Percentiles rank a stretch among this genome's conserved stretches.
Evolutionary conservation across 2,888 invertebrate species (phyloP).

Genomic region (Achlya flavicornis): DNA sequence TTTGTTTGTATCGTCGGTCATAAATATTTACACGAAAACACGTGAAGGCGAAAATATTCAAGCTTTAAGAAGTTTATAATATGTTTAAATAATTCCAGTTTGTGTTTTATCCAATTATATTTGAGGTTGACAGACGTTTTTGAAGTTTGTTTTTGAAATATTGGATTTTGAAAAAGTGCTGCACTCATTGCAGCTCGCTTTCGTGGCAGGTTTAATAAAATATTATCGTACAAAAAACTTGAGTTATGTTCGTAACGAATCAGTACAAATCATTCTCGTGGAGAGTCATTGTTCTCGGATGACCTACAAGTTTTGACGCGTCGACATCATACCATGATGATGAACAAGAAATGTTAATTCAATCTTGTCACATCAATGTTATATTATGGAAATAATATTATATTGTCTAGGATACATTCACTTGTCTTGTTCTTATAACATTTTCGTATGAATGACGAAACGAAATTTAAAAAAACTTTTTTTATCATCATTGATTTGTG

Average conservation of each 20-base stretch:
- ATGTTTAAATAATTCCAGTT: conserved; percentile 20
- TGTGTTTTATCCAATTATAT: conserved; percentile 12
- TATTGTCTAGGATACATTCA: conserved; percentile 37
- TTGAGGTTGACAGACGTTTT: conserved; percentile 9
- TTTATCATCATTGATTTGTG: background rate
- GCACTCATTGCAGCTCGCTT: conserved; percentile 7
- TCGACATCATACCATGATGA: conserved; percentile 60
- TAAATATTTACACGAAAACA: conserved; percentile 73
- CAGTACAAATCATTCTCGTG: conserved; percentile 56
- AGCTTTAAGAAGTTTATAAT: conserved; percentile 30
- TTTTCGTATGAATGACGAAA: conserved; percentile 6
- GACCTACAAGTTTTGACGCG: conserved; percentile 65
- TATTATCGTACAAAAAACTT: conserved; percentile 15
- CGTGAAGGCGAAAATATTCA: conserved; percentile 60
- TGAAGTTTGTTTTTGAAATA: conserved; percentile 8
- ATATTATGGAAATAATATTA: conserved; percentile 53
- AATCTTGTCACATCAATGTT: conserved; percentile 65
- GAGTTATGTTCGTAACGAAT: conserved; percentile 42
- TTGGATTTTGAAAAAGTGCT: conserved; percentile 3
- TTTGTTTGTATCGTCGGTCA: conserved; percentile 72
- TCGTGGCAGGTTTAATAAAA: conserved; percentile 13
- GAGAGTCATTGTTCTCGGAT: conserved; percentile 68
- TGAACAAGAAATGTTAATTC: conserved; percentile 71
- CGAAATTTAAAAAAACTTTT: conserved; percentile 3
- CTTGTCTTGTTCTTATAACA: conserved; percentile 10